phyloP scores from a whole-genome alignment of 2,113 vertebrate species.

The Halichoeres trimaculatus region DNA sequence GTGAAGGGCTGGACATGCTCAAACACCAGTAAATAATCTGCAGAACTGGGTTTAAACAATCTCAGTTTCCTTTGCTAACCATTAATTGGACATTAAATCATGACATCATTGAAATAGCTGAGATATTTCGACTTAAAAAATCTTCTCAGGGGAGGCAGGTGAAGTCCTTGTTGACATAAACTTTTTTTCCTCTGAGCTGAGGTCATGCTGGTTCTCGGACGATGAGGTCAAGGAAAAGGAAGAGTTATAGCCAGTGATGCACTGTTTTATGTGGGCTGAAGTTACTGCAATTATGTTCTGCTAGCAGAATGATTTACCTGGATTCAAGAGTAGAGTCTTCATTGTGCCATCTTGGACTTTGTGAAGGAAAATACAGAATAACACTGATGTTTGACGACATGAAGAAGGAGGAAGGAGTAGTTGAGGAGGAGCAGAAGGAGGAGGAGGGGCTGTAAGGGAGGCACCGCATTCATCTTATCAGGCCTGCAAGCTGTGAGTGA shows the following conservation, averaged over 20 bases:
- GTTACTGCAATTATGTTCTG: slow-evolving; percentile 8
- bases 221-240: slow-evolving; percentile 55
- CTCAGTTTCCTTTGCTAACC: slow-evolving; percentile 51
- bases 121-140: slow-evolving; percentile 63
- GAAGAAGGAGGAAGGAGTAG: slow-evolving; percentile 5
- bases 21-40: slow-evolving; percentile 70
- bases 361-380: slow-evolving; percentile 18
- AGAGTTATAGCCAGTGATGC: slow-evolving; percentile 49
- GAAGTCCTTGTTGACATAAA: slow-evolving; percentile 42
- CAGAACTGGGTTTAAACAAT: slow-evolving; percentile 60
- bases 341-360: background rate
- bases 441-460: slow-evolving; percentile 51
- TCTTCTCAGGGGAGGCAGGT: slow-evolving; percentile 41
- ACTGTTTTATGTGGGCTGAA: slow-evolving; percentile 40
- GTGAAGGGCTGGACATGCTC: slow-evolving; percentile 57
- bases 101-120: slow-evolving; percentile 77
- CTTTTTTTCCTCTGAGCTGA: slow-evolving; percentile 46
- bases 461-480: slow-evolving; percentile 68
- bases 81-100: slow-evolving; percentile 75
- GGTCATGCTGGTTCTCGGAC: slow-evolving; percentile 50
- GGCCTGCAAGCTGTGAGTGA: slow-evolving; percentile 56
- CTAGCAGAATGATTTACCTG: background rate
- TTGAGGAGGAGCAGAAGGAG: slow-evolving; percentile 36
- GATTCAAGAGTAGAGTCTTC: background rate
- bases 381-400: slow-evolving; percentile 34